Percentiles rank a stretch among this genome's conserved stretches.
Conservation (phyloP, 2,797 vertebrate genomes). For the Poecilia velifera region DNA sequence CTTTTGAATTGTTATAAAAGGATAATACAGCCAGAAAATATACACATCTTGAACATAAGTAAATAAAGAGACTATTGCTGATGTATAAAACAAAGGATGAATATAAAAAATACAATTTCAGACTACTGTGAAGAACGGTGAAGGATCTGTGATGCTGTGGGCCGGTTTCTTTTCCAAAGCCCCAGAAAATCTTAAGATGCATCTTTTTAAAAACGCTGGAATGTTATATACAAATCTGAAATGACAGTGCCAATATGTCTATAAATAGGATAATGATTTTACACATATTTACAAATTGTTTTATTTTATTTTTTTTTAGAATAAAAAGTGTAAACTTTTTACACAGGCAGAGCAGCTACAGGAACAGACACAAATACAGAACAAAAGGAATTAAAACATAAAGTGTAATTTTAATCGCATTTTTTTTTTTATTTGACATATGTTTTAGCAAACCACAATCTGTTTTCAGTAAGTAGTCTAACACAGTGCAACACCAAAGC, state of each 20-base stretch:
- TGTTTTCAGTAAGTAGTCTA: neutral
- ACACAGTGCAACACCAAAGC: neutral
- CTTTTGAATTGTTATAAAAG: neutral
- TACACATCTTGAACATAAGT: neutral
- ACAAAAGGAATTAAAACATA: neutral
- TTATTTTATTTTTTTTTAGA: neutral
- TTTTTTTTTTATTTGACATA: neutral
- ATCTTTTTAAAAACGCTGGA: neutral
- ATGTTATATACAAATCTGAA: neutral
- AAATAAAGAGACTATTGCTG: too few species aligned
- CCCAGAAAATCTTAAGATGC: neutral
- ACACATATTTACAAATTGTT: neutral
- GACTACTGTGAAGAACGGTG: neutral
- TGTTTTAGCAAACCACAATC: neutral
- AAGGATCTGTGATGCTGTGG: neutral
- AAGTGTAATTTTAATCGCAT: neutral
- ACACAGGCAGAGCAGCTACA: neutral
- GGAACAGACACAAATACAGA: neutral
- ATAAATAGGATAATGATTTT: neutral
- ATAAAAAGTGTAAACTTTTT: neutral
- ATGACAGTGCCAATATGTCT: neutral
- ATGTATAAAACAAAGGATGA: neutral
- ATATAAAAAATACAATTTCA: neutral
- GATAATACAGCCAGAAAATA: neutral
- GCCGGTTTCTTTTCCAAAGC: neutral